Evolutionary conservation across 2,888 invertebrate genomes (phyloP).

Genomic region (Dioctria linearis): DNA sequence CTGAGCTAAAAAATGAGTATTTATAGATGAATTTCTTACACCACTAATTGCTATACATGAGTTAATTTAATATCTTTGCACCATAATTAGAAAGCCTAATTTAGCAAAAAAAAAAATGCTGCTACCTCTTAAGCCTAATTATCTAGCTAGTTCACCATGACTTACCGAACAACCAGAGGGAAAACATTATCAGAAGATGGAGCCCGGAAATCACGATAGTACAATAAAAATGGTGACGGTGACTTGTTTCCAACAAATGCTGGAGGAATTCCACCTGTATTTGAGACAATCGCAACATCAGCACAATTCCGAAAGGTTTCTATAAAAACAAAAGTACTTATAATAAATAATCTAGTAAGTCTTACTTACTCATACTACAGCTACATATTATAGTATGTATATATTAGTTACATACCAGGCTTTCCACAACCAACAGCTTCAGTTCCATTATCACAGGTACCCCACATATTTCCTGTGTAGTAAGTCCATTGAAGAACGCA

Average conservation of each 20-base stretch:
- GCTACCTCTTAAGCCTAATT: background rate
- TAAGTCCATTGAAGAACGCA: constrained; percentile 96
- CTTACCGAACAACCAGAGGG: constrained; percentile 83
- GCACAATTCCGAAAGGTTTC: constrained; percentile 95
- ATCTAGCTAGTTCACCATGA: constrained; percentile 53
- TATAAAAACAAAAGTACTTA: constrained; percentile 56
- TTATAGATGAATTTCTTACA: constrained; percentile 33
- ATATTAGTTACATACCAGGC: constrained; percentile 71
- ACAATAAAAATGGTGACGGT: constrained; percentile 85
- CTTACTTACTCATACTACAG: no score
- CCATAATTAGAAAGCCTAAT: no score
- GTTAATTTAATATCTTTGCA: no score
- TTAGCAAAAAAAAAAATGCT: background rate
- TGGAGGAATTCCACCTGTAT: constrained; percentile 82
- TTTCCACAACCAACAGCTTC: constrained; percentile 91
- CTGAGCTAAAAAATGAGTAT: constrained; percentile 13
- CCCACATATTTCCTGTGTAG: constrained; percentile 94
- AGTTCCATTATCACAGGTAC: constrained; percentile 86
- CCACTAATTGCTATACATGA: background rate
- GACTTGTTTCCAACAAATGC: constrained; percentile 79
- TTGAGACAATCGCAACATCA: constrained; percentile 86
- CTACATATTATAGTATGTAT: background rate
- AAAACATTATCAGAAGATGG: constrained; percentile 78
- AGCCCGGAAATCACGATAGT: constrained; percentile 79
- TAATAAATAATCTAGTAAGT: background rate